A percentile compares a stretch with the other conserved stretches of the same genome.
phyloP scores from a whole-genome alignment of 2,888 invertebrate genomes.

The Xestia sexstrigata region DNA sequence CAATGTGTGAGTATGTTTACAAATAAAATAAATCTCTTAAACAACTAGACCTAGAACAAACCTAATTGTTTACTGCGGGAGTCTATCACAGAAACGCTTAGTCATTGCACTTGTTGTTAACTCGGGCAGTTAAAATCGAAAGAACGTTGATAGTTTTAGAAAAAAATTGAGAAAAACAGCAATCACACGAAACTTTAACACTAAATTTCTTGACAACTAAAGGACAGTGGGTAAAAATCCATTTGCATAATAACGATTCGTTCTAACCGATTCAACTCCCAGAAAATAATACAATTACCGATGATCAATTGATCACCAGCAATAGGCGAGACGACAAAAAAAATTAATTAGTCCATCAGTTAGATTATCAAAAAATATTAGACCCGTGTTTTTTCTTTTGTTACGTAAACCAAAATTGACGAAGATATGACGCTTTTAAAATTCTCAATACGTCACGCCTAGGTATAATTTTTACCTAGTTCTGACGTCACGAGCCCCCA shows the following conservation, averaged over 20 bases:
- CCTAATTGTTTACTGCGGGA: background rate
- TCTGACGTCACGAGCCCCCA: no score
- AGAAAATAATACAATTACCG: slow-evolving; percentile 30
- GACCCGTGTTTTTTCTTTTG: no score
- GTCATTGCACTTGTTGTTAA: background rate
- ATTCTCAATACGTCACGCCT: no score
- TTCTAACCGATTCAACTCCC: slow-evolving; percentile 38
- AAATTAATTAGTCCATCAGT: no score
- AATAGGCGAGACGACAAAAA: no score
- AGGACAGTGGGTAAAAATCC: background rate
- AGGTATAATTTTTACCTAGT: no score
- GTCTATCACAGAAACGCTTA: background rate
- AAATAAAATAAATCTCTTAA: slow-evolving; percentile 5
- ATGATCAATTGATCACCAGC: background rate
- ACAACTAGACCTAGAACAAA: slow-evolving; percentile 24
- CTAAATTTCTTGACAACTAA: background rate
- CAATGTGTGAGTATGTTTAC: slow-evolving; percentile 17
- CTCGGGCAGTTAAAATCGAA: background rate
- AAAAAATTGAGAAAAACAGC: no score
- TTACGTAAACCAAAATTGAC: no score
- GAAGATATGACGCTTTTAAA: no score
- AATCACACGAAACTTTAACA: background rate
- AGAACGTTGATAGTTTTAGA: background rate
- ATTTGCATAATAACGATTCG: background rate
- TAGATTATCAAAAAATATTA: no score